Conservation (phyloP, 1,140 invertebrate species). For the Platyscapa corneri region DNA sequence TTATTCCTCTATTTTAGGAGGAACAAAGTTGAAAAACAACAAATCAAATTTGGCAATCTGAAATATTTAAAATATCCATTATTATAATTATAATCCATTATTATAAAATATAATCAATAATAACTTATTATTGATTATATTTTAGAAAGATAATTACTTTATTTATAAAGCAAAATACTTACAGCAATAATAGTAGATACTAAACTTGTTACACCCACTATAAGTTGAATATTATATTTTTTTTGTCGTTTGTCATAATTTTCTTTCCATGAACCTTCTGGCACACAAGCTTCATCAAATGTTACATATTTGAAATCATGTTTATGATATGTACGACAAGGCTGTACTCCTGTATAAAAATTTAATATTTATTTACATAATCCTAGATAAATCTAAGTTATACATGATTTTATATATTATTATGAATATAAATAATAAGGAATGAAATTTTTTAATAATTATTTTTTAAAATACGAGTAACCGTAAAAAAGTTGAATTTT, state of each 20-base stretch:
- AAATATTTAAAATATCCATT: background rate
- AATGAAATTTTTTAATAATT: too few relatives aligned
- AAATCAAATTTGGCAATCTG: conserved; percentile 25
- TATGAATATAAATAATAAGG: too few relatives aligned
- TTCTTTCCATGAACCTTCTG: conserved; percentile 83
- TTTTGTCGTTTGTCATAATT: conserved; percentile 78
- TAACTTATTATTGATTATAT: too few relatives aligned
- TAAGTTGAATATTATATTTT: conserved; percentile 81
- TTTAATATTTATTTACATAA: too few relatives aligned
- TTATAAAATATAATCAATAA: too few relatives aligned
- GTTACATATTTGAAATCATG: conserved; percentile 67
- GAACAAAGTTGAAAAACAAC: conserved; percentile 13
- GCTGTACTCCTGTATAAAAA: too few relatives aligned
- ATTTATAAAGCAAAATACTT: conserved; percentile 61
- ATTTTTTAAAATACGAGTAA: too few relatives aligned
- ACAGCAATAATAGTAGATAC: conserved; percentile 77
- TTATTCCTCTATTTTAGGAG: background rate
- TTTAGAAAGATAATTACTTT: background rate
- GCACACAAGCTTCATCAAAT: conserved; percentile 84
- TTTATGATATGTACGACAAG: too few relatives aligned
- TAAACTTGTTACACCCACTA: conserved; percentile 77
- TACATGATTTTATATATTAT: too few relatives aligned
- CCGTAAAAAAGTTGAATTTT: too few relatives aligned
- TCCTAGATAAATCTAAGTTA: too few relatives aligned
- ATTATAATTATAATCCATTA: too few relatives aligned